Evolutionary conservation across 1,140 invertebrate species (phyloP), one percentile per base, ranked within the genome.

Genomic region (Bombus turneri): DNA sequence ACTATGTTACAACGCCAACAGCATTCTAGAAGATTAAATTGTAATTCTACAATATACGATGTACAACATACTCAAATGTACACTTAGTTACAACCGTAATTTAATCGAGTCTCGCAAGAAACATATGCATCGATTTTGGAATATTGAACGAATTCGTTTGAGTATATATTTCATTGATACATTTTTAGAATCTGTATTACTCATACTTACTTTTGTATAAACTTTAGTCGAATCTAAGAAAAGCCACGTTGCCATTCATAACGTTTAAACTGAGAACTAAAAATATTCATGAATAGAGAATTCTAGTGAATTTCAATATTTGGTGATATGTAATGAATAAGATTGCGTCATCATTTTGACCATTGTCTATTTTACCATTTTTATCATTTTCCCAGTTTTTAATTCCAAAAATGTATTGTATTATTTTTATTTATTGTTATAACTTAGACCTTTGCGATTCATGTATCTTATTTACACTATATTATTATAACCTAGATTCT

Each of bases 101-200:
- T 37, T 34, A 66, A 31, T 47, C 41, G 2, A 79, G 37, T 10
- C 1, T 28, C 31, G 18, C 0, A 10, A 13, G 8, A 6, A n/a
- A 41, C 37, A 25, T n/a, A 12, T 28, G 1, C 37, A 79, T 1
- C 62, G 25, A 66, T 78, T 77, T 37, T 39, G 6, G 25, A 39
- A 3, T 6, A 66, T 25, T 31, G 39, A 41, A 78, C 31, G 34
- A 39, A 41, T 8, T n/a, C 10, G 15, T 25, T 64, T 2, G 34
- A 8, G 47, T 22, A 31, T 31, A 15, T 12, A 15, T 15, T 28
- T 28, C 13, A 41, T 62, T 41, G 4, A 31, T 31, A 64, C 8
- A 62, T 41, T 62, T 41, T 62, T 75, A 75, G n/a, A 53, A 66
- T 66, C 28, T n/a, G 13, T 43, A 62, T 62, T 76, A 76, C 12